Base-by-base conservation (phyloP, 2,113 vertebrate species). In the Delphinus delphis region DNA sequence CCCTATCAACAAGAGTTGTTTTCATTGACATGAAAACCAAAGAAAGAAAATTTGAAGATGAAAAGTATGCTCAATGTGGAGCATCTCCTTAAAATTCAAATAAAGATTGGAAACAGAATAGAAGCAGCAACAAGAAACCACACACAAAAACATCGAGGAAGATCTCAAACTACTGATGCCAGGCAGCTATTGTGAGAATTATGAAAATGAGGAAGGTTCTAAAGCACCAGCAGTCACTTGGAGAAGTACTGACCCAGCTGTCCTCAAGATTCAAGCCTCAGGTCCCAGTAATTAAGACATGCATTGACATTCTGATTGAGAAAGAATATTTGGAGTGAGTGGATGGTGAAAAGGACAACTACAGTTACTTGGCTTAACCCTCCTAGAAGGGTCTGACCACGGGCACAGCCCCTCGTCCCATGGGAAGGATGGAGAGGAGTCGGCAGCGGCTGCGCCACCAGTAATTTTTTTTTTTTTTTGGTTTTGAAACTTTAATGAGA, bases 151-250 rank as follows among this genome's bases (percentile, higher is more conserved):
- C 96, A 99, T 99, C 6, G 99, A 99, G 97, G 99, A 99, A 98
- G 99, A 99, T 96, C 98, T 99, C 21, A 99, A 99, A 96, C 99
- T 99, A 84, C 99, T 99, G 50, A 99, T 99, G 38, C 58, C 99
- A 99, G 99, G 99, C 99, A 21, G 99, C 99, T 93, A 99, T 99
- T 7, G 99, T 99, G 96, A 98, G 99, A 95, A 99, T 99, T 98
- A 99, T 99, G 99, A 99, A 99, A 98, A 99, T 99, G 99, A 99
- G 99, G 98, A 99, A 99, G 97, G 99, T 99, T 97, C 98, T 99
- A 96, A 99, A 99, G 97, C 99, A 99, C 98, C 99, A 99, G 99
- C 99, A 99, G 97, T 99, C 99, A 67, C 99, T 99, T 80, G 99
- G 99, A 53, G 99, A 99, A 97, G 99, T 99, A 90, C 99, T 99